A percentile compares a stretch with the other conserved stretches of the same genome.
These are phyloP conservation scores for Heteronetta atricapilla DNA, from an alignment of 2,113 vertebrate genomes.

Conservation along the genomic window DNA sequence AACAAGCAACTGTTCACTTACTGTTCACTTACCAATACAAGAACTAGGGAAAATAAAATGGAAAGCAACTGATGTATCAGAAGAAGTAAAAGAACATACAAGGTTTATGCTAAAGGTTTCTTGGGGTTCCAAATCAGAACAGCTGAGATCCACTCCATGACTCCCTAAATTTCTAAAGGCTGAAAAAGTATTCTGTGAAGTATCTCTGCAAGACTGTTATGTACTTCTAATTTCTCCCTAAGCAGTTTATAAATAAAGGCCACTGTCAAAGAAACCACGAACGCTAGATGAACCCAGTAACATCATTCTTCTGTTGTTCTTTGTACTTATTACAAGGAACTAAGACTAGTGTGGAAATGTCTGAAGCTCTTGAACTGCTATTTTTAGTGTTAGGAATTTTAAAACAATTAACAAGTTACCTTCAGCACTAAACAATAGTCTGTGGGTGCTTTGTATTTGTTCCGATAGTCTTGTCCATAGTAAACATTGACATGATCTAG, in stretches of 20 bases:
- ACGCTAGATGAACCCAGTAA: not conserved
- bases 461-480: conserved; percentile 96
- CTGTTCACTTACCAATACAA: not conserved
- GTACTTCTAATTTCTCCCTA: not conserved
- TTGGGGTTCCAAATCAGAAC: not conserved
- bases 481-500: conserved; percentile 97
- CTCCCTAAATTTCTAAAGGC: not conserved
- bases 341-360: not conserved
- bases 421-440: conserved; percentile 96
- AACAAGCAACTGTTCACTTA: not conserved
- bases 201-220: not conserved
- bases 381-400: not conserved
- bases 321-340: not conserved
- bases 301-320: not conserved
- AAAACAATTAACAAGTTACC: conserved; percentile 73
- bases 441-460: conserved; percentile 96
- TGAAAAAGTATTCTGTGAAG: not conserved
- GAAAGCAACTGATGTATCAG: not conserved
- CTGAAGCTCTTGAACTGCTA: not conserved
- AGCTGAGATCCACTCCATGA: not conserved
- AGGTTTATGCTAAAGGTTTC: not conserved
- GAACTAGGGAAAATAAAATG: not conserved
- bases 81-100: not conserved
- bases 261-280: not conserved
- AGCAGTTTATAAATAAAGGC: not conserved